Base-by-base conservation (phyloP, 2,797 vertebrate species). In the Lemur catta region DNA sequence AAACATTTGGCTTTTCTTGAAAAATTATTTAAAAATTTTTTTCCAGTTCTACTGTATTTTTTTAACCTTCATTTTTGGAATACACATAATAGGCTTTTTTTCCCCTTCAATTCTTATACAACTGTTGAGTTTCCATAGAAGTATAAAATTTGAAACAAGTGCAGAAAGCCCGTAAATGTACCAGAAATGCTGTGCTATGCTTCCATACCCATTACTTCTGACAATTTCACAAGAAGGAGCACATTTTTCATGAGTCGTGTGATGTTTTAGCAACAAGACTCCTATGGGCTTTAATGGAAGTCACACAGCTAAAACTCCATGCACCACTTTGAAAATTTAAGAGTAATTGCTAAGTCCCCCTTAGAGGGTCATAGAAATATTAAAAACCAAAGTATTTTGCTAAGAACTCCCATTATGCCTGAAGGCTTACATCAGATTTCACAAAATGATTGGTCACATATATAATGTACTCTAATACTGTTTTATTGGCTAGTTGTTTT, bases 361-460 rank as follows among this genome's bases (percentile, higher is more conserved):
- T 98, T 98, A 98, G 98, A 98, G 98, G 98, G 98, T 98, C 98
- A 98, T 97, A 98, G 98, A 98, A 98, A 98, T 99, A 98, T 98
- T 98, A 98, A 98, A 98, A 99, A 98, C 97, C 95, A 98, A 98
- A 98, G 98, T 98, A 97, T 98, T 98, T 98, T 98, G 97, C 92
- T 98, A 98, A 98, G 98, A 98, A 98, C 96, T 97, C 97, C 98
- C 98, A 98, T 98, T 98, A 98, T 84, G 94, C 97, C 93, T 92
- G 93, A 98, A 98, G 98, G 97, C 98, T 98, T 98, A 95, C 97
- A 98, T 98, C 95, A 97, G 98, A 97, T 98, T 98, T 98, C 97
- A 98, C 98, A 98, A 98, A 98, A 98, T 98, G 98, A 98, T 98
- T 99, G 98, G 98, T 98, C 98, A 98, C 98, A 98, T 98, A 98